These are phyloP conservation scores for Pseudanteris insignis DNA, from an alignment of 2,888 invertebrate species.

Conservation along the genomic window DNA sequence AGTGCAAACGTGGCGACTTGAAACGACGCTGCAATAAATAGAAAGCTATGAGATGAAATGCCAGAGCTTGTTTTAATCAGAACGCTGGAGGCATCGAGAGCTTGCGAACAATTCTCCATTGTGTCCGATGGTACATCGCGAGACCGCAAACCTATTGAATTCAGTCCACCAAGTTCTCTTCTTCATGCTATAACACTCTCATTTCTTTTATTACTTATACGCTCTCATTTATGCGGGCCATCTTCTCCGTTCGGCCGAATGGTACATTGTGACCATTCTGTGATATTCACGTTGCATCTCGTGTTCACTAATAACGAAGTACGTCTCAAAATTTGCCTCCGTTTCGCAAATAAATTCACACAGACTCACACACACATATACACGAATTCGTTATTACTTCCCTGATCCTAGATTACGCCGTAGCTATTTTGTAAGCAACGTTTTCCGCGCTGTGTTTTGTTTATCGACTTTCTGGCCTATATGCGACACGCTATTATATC, in stretches of 20 bases:
- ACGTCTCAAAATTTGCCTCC: no score
- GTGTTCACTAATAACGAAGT: slow-evolving; percentile 5
- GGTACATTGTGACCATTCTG: slow-evolving; percentile 4
- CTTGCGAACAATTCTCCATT: slow-evolving; percentile 53
- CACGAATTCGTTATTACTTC: no score
- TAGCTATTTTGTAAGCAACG: no score
- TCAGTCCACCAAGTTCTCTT: slow-evolving; percentile 1
- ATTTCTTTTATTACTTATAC: slow-evolving; percentile 11
- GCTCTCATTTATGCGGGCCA: slow-evolving; percentile 21
- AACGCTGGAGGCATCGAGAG: slow-evolving; percentile 46
- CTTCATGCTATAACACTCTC: slow-evolving; percentile 4
- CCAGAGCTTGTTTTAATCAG: slow-evolving; percentile 54
- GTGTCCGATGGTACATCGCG: slow-evolving; percentile 52
- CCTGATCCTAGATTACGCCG: no score
- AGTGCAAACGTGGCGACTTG: slow-evolving; percentile 39
- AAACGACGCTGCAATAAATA: slow-evolving; percentile 37
- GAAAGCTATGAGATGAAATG: slow-evolving; percentile 42
- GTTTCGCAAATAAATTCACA: no score
- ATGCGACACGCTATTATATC: slow-evolving; percentile 4
- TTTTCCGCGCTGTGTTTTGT: neutral
- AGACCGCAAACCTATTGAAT: slow-evolving; percentile 46
- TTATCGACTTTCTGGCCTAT: slow-evolving; percentile 5
- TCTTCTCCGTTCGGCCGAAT: slow-evolving; percentile 17
- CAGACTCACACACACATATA: no score
- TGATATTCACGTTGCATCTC: slow-evolving; percentile 7